Percentiles rank a stretch among this genome's conserved stretches.
Conservation (phyloP, 2,113 vertebrate genomes). For the Nesoenas mayeri region DNA sequence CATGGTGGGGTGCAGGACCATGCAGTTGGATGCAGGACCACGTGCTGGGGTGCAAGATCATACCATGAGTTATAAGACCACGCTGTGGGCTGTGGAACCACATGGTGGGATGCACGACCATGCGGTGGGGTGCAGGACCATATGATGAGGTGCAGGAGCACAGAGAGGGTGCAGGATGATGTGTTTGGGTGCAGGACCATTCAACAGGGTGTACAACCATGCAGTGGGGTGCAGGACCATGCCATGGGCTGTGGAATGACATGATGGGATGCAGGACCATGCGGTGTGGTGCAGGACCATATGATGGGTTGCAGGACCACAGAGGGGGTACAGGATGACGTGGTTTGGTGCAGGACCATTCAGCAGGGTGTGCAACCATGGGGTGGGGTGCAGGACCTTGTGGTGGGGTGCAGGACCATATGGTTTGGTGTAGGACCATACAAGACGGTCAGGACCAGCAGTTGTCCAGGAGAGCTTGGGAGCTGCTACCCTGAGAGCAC, state of each 20-base stretch:
- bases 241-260: too few relatives aligned
- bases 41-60: too few relatives aligned
- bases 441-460: too few relatives aligned
- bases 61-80: too few relatives aligned
- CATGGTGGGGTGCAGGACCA: too few relatives aligned
- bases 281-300: rapidly evolving
- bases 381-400: not conserved
- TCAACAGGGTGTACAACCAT: rapidly evolving
- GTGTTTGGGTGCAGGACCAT: not conserved
- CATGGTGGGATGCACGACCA: rapidly evolving
- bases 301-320: not conserved
- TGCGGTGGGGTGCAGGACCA: not conserved
- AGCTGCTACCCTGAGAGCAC: too few relatives aligned
- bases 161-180: not conserved
- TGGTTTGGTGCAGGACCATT: not conserved
- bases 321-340: not conserved
- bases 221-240: not conserved
- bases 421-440: not conserved
- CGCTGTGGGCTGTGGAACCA: too few relatives aligned
- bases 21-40: too few relatives aligned
- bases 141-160: rapidly evolving
- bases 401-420: not conserved
- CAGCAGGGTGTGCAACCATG: rapidly evolving
- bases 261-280: not conserved
- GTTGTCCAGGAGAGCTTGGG: too few relatives aligned